Percentiles rank a stretch among this genome's conserved stretches.
phyloP scores from a whole-genome alignment of 2,113 vertebrate species.

The Strix aluco region DNA sequence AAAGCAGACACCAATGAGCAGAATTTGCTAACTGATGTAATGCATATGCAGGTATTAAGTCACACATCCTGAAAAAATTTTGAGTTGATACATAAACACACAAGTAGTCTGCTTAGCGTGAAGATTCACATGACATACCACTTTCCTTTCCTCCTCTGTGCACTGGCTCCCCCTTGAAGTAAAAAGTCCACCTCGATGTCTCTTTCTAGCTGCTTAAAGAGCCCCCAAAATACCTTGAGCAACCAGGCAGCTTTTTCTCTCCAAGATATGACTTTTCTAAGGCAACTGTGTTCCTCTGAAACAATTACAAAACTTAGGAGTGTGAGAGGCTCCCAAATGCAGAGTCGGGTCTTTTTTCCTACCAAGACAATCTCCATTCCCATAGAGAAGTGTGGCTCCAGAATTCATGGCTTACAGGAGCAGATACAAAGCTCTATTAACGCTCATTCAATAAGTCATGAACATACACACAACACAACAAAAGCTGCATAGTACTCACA shows the following conservation, averaged over 20 bases:
- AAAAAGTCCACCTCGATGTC: not conserved
- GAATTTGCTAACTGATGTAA: slow-evolving; percentile 35
- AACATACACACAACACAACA: not conserved
- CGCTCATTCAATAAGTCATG: not conserved
- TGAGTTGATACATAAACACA: slow-evolving; percentile 12
- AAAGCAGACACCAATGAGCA: slow-evolving; percentile 50
- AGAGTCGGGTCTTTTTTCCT: not conserved
- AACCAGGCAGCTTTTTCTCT: not conserved
- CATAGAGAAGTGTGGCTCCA: not conserved
- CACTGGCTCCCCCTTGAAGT: not conserved
- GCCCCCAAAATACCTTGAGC: not conserved
- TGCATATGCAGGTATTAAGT: slow-evolving; percentile 34
- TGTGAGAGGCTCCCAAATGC: not conserved
- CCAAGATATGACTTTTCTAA: not conserved
- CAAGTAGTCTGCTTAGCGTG: not conserved
- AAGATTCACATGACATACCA: not conserved
- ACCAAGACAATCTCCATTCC: not conserved
- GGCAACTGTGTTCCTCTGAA: not conserved
- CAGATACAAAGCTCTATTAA: not conserved
- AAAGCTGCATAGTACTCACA: not conserved
- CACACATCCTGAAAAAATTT: not conserved
- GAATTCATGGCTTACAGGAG: not conserved
- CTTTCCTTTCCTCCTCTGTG: not conserved
- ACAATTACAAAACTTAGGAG: not conserved
- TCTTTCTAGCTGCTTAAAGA: not conserved